Base-by-base conservation (phyloP, 1,140 invertebrate species). In the Cyrtorhinus lividipennis region DNA sequence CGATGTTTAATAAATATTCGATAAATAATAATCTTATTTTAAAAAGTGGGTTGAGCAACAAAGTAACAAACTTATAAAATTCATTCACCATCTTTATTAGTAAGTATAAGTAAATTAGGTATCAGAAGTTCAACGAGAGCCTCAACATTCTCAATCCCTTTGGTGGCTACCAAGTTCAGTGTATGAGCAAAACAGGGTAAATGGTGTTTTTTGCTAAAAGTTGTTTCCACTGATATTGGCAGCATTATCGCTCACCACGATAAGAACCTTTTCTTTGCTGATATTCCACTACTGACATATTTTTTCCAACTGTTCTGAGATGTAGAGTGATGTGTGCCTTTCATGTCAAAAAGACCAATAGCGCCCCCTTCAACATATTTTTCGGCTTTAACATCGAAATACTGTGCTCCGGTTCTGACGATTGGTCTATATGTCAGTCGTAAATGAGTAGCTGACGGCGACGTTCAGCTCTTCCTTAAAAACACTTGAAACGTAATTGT, bases 181-280 rank as follows among this genome's bases (percentile, higher is more conserved):
- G 70, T 75, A 64, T 76, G 74, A 0, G 72, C 72, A 69, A 74
- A 76, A 67, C 71, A 76, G 26, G 71, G 70, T 15, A 74, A 10
- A 62, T 72, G 69, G 66, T 69, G 71, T 57, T 70, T 60, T 67
- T 68, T 65, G 27, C 69, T 69, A 70, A 74, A 73, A 62, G 64
- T 66, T 64, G 69, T 65, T 53, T 66, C 66, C 2, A 71, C 66
- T 23, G 71, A 75, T 73, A 66, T 73, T 74, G n/a, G 71, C 68
- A 22, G 68, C 72, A 64, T 73, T 75, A 68, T 76, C 72, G 12
- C 72, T 73, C 18, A 72, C 72, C 22, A 75, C 68, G 61, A 69
- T 71, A 12, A 71, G 63, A 20, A 76, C 67, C 67, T 73, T 75
- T 38, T 72, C 67, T 59, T 64, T 69, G 58, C 68, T 61, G 38